Evolutionary conservation across 2,797 vertebrate genomes (phyloP), one percentile per base, ranked within the genome.

Genomic region (Phrynocephalus forsythii): DNA sequence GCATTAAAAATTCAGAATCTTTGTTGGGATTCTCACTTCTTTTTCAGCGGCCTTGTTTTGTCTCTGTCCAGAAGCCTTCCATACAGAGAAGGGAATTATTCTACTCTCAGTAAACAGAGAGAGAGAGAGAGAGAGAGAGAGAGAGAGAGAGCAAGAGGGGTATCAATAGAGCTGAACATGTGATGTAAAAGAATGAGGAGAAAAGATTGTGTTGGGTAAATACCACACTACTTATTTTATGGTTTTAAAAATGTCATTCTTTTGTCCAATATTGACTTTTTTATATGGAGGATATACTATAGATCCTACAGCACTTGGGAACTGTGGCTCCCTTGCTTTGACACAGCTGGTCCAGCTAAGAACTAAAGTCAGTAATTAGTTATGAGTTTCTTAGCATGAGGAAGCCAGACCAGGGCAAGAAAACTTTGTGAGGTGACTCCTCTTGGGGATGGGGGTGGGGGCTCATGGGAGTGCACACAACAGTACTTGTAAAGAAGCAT

Each of bases 181-280:
- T 85, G 92, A 80, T 93, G 94, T 94, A 93, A 96, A 96, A 93
- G 3, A 78, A 92, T 87, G 82, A 44, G 81, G 95, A 94, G 93
- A 89, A 93, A 95, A 95, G 94, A 95, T 52, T 84, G 82, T 92
- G 92, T 93, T 96, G 91, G 87, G 94, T 96, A 97, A 97, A 97
- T 96, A 96, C 93, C 96, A 97, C 91, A 85, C 93, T 95, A 95
- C 96, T 96, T 96, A 96, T 96, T 96, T 97, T 95, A 96, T 96
- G 96, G 96, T 96, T 97, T 96, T 95, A 95, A 90, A 96, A 97
- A 97, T 97, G 96, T 96, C 96, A 97, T 95, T 94, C 96, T 97
- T 96, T 96, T 94, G 94, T 94, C 93, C 94, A 96, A 96, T 97
- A 97, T 97, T 97, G 96, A 96, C 95, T 96, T 96, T 95, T 95